Conservation (phyloP, 2,888 invertebrate species). For the Drosophila mettleri region DNA sequence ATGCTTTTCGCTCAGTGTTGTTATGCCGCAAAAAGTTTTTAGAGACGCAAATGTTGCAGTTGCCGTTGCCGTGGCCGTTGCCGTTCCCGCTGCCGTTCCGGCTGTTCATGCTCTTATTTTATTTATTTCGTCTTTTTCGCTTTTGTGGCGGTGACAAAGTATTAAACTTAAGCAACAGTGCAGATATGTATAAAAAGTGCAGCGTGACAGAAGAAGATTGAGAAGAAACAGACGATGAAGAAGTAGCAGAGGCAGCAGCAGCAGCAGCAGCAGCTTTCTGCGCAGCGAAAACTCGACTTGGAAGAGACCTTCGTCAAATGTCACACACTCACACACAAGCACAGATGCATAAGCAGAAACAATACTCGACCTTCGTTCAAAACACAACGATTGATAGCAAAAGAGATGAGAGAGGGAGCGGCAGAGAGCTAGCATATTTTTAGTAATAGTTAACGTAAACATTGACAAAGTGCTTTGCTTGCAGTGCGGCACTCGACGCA, state of each 20-base stretch:
- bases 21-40: slow-evolving; percentile 12
- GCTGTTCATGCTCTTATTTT: slow-evolving; percentile 12
- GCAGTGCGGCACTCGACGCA: slow-evolving; percentile 29
- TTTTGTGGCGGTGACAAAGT: neutral
- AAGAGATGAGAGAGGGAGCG: neutral
- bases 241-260: neutral
- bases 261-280: slow-evolving; percentile 17
- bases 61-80: slow-evolving; percentile 4
- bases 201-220: neutral
- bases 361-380: slow-evolving; percentile 58
- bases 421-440: slow-evolving; percentile 10
- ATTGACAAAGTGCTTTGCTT: slow-evolving; percentile 58
- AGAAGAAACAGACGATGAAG: neutral
- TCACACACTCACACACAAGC: slow-evolving; percentile 13
- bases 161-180: slow-evolving; percentile 27
- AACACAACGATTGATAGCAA: slow-evolving; percentile 12
- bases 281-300: slow-evolving; percentile 29
- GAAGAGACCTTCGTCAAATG: slow-evolving; percentile 51
- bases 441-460: slow-evolving; percentile 56
- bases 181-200: neutral
- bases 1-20: slow-evolving; percentile 17
- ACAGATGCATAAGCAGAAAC: slow-evolving; percentile 4
- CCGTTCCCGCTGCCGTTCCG: slow-evolving; percentile 1
- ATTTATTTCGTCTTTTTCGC: neutral
- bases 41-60: slow-evolving; percentile 12